phyloP scores from a whole-genome alignment of 1,140 invertebrate genomes.

The Heliconius hermathena region DNA sequence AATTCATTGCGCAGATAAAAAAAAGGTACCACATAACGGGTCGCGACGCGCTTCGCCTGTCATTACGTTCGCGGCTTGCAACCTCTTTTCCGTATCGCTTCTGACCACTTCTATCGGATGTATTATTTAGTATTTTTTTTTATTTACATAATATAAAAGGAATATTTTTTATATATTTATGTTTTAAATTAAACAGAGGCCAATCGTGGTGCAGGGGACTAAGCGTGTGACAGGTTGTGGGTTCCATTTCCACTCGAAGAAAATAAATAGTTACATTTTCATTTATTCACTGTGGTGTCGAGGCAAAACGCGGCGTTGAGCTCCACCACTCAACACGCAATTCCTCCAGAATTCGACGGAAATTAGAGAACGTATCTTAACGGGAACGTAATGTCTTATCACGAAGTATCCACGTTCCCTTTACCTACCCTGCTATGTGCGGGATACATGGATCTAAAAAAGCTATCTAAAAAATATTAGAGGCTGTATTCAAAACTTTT shows the following conservation, averaged over 20 bases:
- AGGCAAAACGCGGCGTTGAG: no score
- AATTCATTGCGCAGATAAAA: conserved; percentile 50
- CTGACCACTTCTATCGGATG: neutral
- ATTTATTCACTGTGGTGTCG: no score
- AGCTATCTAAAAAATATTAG: neutral
- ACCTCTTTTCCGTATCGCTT: conserved; percentile 28
- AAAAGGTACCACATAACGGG: conserved; percentile 70
- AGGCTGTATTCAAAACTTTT: neutral
- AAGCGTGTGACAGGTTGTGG: no score
- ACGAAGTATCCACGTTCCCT: no score
- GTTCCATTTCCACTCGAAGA: no score
- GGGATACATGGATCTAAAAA: no score
- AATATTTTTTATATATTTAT: neutral
- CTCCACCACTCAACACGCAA: no score
- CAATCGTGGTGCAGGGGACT: neutral
- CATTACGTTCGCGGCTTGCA: conserved; percentile 35
- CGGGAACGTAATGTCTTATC: no score
- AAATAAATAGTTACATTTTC: no score
- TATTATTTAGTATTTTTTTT: neutral
- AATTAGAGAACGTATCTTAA: no score
- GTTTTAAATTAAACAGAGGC: neutral
- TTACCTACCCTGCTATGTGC: no score
- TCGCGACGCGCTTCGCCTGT: conserved; percentile 68
- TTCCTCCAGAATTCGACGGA: no score
- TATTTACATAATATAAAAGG: neutral